Base-by-base conservation (phyloP, 2,888 invertebrate genomes). In the Herminia tarsipennalis region DNA sequence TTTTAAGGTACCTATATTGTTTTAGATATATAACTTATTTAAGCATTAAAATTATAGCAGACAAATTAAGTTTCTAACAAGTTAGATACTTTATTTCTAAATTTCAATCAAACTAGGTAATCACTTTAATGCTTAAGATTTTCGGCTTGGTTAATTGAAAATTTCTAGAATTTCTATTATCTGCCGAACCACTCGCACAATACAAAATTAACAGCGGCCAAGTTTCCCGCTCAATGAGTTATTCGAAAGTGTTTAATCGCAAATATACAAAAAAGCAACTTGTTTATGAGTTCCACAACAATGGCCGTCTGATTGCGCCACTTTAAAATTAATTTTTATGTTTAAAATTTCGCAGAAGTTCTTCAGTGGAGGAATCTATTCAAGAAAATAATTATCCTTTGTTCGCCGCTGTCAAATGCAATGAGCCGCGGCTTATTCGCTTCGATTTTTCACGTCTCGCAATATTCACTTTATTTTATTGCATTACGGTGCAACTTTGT, bases 321-420 rank as follows among this genome's bases (percentile, higher is more conserved):
- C 54, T 70, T 58, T 20, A 42, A 55, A 66, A 59, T 65, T 45
- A 41, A 55, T 64, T 68, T 64, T 62, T 56, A 55, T 52, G 34
- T 60, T 66, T 41, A 32, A 50, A 44, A 45, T 42, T 51, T 42
- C 20, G 14, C 25, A 24, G 38, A 58, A 54, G 34, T 56, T 48
- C 3, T 25, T 16, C 32, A 43, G 45, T 38, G 44, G 50, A 36
- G 55, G 36, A 70, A 63, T 66, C 45, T 60, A 73, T 71, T 76
- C 43, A 72, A 71, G 73, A 76, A 79, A 80, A 77, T 81, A 81
- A 83, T 82, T 78, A 81, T 75, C 74, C 72, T 73, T 68, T 68
- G 60, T 70, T 53, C 60, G 46, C 40, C 34, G 56, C 74, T 77
- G 82, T 80, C 82, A 79, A 74, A 76, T 45, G 70, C 83, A 78